Evolutionary conservation across 2,888 invertebrate genomes (phyloP).

Genomic region (Agonopterix subpropinquella): DNA sequence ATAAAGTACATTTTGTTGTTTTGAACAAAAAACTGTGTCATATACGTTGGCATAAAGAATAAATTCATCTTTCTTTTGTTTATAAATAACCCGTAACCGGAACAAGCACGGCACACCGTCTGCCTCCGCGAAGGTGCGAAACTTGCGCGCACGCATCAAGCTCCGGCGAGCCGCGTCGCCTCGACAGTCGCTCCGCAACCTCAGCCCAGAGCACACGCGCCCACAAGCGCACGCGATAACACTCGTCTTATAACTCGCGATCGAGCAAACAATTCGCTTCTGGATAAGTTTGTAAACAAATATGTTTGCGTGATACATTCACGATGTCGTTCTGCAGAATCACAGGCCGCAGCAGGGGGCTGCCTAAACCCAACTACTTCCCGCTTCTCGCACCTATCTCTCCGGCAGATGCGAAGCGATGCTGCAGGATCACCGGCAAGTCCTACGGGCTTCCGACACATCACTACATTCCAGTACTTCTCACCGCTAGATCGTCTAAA

Average conservation of each 20-base stretch:
- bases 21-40: constrained; percentile 60
- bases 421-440: constrained; percentile 87
- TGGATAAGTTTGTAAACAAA: constrained; percentile 46
- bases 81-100: constrained; percentile 71
- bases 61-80: constrained; percentile 64
- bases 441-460: constrained; percentile 83
- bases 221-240: constrained; percentile 33
- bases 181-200: constrained; percentile 53
- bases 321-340: constrained; percentile 86
- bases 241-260: constrained; percentile 28
- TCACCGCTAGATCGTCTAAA: constrained; percentile 65
- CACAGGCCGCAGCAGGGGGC: constrained; percentile 85
- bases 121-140: constrained; percentile 63
- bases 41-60: constrained; percentile 55
- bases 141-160: constrained; percentile 40
- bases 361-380: constrained; percentile 89
- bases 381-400: constrained; percentile 87
- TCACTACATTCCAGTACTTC: constrained; percentile 86
- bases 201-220: constrained; percentile 48
- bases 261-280: constrained; percentile 22
- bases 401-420: constrained; percentile 87
- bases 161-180: constrained; percentile 27
- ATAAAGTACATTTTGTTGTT: constrained; percentile 34
- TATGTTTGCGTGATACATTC: constrained; percentile 50
- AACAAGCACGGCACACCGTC: constrained; percentile 72